phyloP scores from a whole-genome alignment of 2,113 vertebrate genomes.

The Macrotus californicus region DNA sequence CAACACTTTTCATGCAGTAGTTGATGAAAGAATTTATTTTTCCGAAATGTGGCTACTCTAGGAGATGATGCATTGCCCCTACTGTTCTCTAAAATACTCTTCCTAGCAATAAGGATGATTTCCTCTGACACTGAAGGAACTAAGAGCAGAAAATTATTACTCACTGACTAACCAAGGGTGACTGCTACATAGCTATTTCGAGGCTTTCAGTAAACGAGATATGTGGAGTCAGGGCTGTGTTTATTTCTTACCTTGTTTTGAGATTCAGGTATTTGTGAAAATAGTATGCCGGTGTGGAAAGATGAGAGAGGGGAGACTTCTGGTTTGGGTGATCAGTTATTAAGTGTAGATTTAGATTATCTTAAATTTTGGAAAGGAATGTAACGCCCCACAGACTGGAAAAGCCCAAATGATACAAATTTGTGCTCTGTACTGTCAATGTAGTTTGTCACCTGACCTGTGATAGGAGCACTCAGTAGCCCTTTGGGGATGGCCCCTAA shows the following conservation, averaged over 20 bases:
- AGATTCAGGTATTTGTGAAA: conserved; percentile 16
- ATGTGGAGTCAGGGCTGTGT: background rate
- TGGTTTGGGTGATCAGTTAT: background rate
- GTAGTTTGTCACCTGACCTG: background rate
- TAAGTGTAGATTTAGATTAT: background rate
- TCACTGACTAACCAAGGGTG: background rate
- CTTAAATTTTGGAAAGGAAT: background rate
- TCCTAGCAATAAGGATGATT: background rate
- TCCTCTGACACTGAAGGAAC: background rate
- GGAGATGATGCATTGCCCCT: background rate
- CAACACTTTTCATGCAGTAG: background rate
- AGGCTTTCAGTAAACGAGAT: background rate
- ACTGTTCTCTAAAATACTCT: background rate
- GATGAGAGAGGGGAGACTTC: background rate
- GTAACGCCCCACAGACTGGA: background rate
- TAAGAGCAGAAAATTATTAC: background rate
- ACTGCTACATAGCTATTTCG: background rate
- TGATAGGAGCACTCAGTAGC: background rate
- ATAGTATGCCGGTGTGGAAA: background rate
- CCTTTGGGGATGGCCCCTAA: background rate
- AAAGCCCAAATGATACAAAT: background rate
- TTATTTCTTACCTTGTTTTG: conserved; percentile 36
- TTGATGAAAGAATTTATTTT: conserved; percentile 7
- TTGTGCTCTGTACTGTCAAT: background rate
- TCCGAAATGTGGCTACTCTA: background rate